Conservation (phyloP, 2,797 vertebrate species). For the Tapera naevia region DNA sequence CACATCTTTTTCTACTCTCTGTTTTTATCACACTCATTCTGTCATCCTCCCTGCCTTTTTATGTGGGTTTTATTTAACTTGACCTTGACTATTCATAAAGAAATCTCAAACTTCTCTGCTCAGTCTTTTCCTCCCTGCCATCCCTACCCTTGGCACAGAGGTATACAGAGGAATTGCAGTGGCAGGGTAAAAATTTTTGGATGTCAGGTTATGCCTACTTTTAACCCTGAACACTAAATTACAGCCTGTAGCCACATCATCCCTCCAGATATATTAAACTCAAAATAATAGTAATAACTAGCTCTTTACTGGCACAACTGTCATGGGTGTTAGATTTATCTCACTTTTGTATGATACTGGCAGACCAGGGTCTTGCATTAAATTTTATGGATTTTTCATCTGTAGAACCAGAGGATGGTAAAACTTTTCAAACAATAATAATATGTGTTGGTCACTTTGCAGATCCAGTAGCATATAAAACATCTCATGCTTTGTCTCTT, state of each 20-base stretch:
- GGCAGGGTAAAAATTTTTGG: neutral
- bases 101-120: neutral
- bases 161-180: neutral
- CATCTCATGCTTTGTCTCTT: neutral
- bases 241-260: neutral
- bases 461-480: neutral
- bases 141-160: accelerated
- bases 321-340: neutral
- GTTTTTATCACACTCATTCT: slow-evolving; percentile 8
- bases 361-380: neutral
- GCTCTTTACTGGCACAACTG: neutral
- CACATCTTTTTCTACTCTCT: slow-evolving; percentile 16
- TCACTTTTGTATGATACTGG: neutral
- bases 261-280: neutral
- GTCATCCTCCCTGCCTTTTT: neutral
- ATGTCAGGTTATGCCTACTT: neutral
- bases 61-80: neutral
- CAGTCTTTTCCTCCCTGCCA: neutral
- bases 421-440: neutral
- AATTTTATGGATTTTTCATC: neutral
- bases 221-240: neutral
- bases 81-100: neutral
- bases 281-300: neutral
- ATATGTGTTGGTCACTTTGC: neutral
- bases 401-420: neutral